A percentile compares a stretch with the other conserved stretches of the same genome.
These are phyloP conservation scores for Drosophila pachea DNA, from an alignment of 1,140 invertebrate species.

Conservation along the genomic window DNA sequence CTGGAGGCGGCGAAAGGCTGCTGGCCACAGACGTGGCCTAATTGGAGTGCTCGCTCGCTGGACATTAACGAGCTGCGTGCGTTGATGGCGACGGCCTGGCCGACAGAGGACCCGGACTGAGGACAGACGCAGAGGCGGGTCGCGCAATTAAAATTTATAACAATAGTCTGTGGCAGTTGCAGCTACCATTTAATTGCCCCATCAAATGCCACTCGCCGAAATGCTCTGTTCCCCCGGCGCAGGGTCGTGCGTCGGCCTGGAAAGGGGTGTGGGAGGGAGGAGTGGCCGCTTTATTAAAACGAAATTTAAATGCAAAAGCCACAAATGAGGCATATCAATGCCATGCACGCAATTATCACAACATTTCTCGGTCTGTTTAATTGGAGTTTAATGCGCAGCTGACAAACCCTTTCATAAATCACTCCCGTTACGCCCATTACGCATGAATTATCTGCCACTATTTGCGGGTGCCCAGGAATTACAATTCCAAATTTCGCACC, in stretches of 20 bases:
- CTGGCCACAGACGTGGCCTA: constrained; percentile 30
- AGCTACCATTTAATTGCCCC: constrained; percentile 71
- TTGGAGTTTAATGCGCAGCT: constrained; percentile 63
- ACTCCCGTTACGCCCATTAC: constrained; percentile 1
- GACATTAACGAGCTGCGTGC: constrained; percentile 56
- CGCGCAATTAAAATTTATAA: constrained; percentile 74
- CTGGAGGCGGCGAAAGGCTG: constrained; percentile 1
- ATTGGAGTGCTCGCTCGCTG: constrained; percentile 54
- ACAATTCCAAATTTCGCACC: too few species aligned
- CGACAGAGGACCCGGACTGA: too few species aligned
- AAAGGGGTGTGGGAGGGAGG: too few species aligned
- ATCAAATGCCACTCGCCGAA: constrained; percentile 39
- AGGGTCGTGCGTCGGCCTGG: too few species aligned
- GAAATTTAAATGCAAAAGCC: constrained; percentile 56
- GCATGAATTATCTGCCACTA: background rate
- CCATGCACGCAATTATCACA: constrained; percentile 70
- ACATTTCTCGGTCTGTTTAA: constrained; percentile 69
- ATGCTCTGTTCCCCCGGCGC: too few species aligned
- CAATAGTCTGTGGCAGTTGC: constrained; percentile 60
- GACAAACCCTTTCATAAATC: constrained; percentile 47
- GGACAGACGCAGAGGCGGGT: background rate
- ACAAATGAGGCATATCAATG: constrained; percentile 72
- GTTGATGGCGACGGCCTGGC: constrained; percentile 28
- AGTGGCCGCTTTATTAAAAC: constrained; percentile 60
- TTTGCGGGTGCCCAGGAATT: too few species aligned